Percentiles rank a stretch among this genome's conserved stretches.
Evolutionary conservation across 2,888 invertebrate species (phyloP).

Genomic region (Aporophyla lueneburgensis): DNA sequence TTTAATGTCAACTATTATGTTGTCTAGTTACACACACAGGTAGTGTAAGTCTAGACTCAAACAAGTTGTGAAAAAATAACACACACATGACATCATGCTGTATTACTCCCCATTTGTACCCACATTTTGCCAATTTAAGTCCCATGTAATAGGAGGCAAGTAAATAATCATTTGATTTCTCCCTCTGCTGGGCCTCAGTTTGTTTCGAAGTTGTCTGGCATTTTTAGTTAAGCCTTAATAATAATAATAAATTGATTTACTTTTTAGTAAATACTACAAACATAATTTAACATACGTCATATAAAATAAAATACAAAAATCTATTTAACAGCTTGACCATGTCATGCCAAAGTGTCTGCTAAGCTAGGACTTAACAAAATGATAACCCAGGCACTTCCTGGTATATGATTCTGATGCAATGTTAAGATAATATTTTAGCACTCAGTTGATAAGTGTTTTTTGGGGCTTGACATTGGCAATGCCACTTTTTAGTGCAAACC

Average conservation of each 20-base stretch:
- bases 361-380: not conserved
- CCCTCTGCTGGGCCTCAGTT: not conserved
- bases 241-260: not conserved
- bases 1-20: not conserved
- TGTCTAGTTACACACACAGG: not conserved
- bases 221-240: not conserved
- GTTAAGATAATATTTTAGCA: conserved; percentile 27
- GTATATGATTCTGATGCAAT: not conserved
- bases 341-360: not conserved
- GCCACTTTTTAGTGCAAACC: not conserved
- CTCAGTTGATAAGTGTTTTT: conserved; percentile 4
- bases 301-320: not conserved
- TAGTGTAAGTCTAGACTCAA: not conserved
- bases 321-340: not conserved
- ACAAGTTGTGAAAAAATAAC: not conserved
- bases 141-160: too few species aligned
- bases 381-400: not conserved
- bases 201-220: not conserved
- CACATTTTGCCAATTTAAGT: too few species aligned
- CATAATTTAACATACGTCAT: not conserved
- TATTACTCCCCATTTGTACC: too few species aligned
- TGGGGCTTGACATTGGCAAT: not conserved
- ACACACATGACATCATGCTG: not conserved
- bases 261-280: not conserved
- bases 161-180: not conserved